These are phyloP conservation scores for Choristoneura fumiferana DNA, from an alignment of 1,140 invertebrate species.

Conservation along the genomic window DNA sequence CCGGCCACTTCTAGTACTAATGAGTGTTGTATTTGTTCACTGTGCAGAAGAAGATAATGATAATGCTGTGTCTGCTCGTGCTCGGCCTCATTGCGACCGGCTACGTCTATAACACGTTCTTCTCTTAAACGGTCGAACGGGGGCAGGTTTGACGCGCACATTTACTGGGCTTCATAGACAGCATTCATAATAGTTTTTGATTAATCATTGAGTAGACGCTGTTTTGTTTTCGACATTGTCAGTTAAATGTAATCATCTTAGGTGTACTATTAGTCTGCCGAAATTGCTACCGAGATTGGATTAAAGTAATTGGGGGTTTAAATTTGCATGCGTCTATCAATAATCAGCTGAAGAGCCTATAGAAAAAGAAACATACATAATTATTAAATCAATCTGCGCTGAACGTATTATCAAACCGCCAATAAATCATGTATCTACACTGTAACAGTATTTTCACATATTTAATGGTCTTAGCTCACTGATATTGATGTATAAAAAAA, in stretches of 20 bases:
- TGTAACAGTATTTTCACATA: slow-evolving; percentile 12
- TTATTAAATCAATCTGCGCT: not conserved
- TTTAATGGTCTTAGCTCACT: not conserved
- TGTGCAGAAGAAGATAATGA: slow-evolving; percentile 98
- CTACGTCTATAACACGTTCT: slow-evolving; percentile 81
- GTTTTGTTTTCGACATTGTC: slow-evolving; percentile 15
- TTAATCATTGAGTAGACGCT: slow-evolving; percentile 51
- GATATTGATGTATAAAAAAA: not conserved
- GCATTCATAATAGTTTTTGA: slow-evolving; percentile 60
- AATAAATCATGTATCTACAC: slow-evolving; percentile 17
- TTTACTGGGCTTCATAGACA: slow-evolving; percentile 54
- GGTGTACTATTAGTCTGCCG: not conserved
- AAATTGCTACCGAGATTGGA: not conserved
- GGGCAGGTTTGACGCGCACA: slow-evolving; percentile 67
- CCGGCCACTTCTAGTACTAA: slow-evolving; percentile 61
- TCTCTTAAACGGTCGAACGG: slow-evolving; percentile 55
- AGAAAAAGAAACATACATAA: no score
- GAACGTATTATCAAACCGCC: slow-evolving; percentile 4
- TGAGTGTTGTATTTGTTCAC: slow-evolving; percentile 76
- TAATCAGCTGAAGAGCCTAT: no score
- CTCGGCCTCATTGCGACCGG: slow-evolving; percentile 85
- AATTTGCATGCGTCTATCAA: slow-evolving; percentile 33
- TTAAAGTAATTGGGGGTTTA: slow-evolving; percentile 30
- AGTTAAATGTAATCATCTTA: slow-evolving; percentile 6
- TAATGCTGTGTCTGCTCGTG: slow-evolving; percentile 93